These are phyloP conservation scores for Ceuthmochares aereus DNA, from an alignment of 2,113 vertebrate species.

Conservation along the genomic window DNA sequence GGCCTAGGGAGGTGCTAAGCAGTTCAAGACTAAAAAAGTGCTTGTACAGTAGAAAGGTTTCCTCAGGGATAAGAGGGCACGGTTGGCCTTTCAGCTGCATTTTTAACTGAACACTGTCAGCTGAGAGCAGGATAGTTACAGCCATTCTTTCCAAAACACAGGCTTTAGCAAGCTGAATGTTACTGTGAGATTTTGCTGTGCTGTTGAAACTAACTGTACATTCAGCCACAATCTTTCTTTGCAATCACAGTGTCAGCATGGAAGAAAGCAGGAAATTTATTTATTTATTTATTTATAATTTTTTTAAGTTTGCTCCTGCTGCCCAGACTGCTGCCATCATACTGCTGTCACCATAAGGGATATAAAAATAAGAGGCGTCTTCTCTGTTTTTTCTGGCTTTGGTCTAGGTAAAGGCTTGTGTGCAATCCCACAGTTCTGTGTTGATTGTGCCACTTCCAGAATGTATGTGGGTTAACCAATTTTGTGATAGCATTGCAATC, in stretches of 20 bases:
- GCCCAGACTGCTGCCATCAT: background rate
- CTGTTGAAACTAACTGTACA: background rate
- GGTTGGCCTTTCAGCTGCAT: background rate
- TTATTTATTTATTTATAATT: background rate
- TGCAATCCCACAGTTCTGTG: background rate
- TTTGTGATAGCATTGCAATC: background rate
- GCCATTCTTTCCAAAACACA: background rate
- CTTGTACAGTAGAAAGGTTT: background rate
- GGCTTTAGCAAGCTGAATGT: background rate
- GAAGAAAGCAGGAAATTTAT: background rate
- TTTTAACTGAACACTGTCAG: background rate
- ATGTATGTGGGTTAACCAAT: background rate
- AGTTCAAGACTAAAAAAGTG: background rate
- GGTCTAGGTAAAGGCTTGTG: background rate
- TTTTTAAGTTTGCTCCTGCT: background rate
- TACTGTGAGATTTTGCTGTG: background rate
- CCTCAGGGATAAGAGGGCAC: background rate
- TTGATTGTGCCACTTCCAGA: background rate
- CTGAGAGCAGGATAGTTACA: background rate
- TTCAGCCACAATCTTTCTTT: background rate
- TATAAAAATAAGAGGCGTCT: background rate
- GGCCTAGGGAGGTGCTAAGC: background rate
- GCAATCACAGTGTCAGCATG: background rate
- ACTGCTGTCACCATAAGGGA: background rate
- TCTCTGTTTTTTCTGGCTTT: background rate